Evolutionary conservation across 2,888 invertebrate genomes (phyloP), one percentile per base, ranked within the genome.

Genomic region (Villa cingulata): DNA sequence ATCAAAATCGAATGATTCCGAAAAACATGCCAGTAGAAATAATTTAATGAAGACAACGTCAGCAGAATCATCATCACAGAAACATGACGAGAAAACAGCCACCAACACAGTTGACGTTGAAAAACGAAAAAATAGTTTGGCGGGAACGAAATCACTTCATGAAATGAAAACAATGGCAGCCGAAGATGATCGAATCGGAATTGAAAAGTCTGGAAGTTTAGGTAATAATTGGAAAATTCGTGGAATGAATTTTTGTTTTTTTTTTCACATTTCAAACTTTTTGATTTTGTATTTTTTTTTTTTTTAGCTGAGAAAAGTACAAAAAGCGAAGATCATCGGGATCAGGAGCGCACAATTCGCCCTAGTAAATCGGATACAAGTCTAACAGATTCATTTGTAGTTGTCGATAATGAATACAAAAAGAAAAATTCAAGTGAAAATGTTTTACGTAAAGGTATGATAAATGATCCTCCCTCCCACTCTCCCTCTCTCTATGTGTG

Each of bases 281-380:
- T 27, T 9, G 40, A 44, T 23, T 40, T 16, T 37, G 17, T 39
- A 40, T 16, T 23, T 27, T 6, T 18, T 34, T 9, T 27, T 36
- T 36, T 49, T 51, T 19, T n/a, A 53, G 53, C 46, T 17, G 54
- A 53, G 18, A 50, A 50, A 17, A 67, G 63, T 51, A 58, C 66
- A 37, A 68, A 67, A 32, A 59, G 64, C 12, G 70, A 69, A 45
- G 69, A 68, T 48, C 58, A 61, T 32, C 59, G 58, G 57, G 62
- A 66, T 18, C 64, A 60, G 46, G 78, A 79, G 1, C 74, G 88
- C 55, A 77, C 77, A 0, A 75, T 90, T 57, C 75, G 89, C 43
- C 76, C 86, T 10, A 90, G 90, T 68, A 90, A 90, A 73, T 89
- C 89, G 3, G 90, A 91, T 64, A 90, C 89, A 1, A 90, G 89